Evolutionary conservation across 1,140 invertebrate genomes (phyloP), one percentile per base, ranked within the genome.

Genomic region (Danaus plexippus): DNA sequence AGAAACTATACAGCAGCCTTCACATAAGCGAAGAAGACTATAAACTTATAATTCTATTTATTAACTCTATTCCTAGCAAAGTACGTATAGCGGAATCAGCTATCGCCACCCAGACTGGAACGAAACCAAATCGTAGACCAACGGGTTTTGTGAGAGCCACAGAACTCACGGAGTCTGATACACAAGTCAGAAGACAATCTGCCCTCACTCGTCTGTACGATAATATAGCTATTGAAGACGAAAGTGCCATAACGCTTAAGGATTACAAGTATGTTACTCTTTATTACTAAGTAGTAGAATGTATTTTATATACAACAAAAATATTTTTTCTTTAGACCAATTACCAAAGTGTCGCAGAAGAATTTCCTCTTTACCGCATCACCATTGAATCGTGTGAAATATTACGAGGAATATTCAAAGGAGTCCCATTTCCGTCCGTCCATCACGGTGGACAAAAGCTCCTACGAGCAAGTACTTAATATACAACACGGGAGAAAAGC

Each of bases 401-500:
- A 32, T 13, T 57, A 61, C 44, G 67, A 70, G 0, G 68, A 73
- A n/a, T 64, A 51, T 22, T 63, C 45, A 12, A 57, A 59, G 44
- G 63, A 69, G 8, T 61, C 57, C 43, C 69, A 69, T 22, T 18
- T 64, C 3, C 64, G 69, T 0, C 58, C 57, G 7, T 76, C 75
- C 8, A 18, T 71, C 8, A 55, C 51, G 11, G 52, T 58, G 0
- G 69, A 69, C 48, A 60, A 71, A 0, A 58, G 59, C 10, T 73
- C 72, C 1, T 64, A 64, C 18, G 74, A 80, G 11, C 61, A 75
- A 9, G 64, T 75, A 1, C 61, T 81, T 0, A 63, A 69, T 18
- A 45, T 81, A 18, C 77, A 78, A 60, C 81, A 85, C 47, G 69
- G 71, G 9, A 74, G 67, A 49, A 74, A 66, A 52, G 54, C 73